Percentiles rank a stretch among this genome's conserved stretches.
Conservation (phyloP, 2,797 vertebrate genomes). For the Coregonus ussuriensis region DNA sequence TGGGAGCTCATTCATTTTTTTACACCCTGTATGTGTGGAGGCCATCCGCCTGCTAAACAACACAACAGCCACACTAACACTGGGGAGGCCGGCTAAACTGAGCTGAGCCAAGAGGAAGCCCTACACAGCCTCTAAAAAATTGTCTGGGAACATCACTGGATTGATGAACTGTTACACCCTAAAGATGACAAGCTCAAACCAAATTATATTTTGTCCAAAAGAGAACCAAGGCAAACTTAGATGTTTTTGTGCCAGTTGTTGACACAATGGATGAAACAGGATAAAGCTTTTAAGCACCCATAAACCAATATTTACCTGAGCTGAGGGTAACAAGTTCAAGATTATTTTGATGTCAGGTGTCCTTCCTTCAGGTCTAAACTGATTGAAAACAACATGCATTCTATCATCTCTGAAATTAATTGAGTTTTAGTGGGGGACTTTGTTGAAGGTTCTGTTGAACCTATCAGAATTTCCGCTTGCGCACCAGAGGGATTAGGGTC, state of each 20-base stretch:
- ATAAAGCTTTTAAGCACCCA: constrained; percentile 54
- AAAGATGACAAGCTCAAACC: constrained; percentile 32
- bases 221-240: background rate
- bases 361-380: constrained; percentile 33
- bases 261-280: constrained; percentile 45
- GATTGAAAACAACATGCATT: constrained; percentile 53
- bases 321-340: constrained; percentile 61
- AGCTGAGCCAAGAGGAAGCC: background rate
- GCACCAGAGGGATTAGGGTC: constrained; percentile 61
- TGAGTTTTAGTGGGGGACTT: constrained; percentile 63
- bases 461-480: constrained; percentile 69
- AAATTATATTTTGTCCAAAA: constrained; percentile 6
- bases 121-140: background rate
- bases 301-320: constrained; percentile 58
- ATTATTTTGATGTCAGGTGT: constrained; percentile 62
- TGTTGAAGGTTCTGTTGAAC: constrained; percentile 59
- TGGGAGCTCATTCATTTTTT: constrained; percentile 23
- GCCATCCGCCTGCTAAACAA: background rate
- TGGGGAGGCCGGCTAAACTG: background rate
- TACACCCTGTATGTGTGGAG: background rate
- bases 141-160: constrained; percentile 6
- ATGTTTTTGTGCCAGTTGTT: constrained; percentile 33
- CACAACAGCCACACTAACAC: background rate
- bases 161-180: constrained; percentile 21
- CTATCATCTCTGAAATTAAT: constrained; percentile 38